These are phyloP conservation scores for Pagrus major DNA, from an alignment of 2,113 vertebrate species.

Conservation along the genomic window DNA sequence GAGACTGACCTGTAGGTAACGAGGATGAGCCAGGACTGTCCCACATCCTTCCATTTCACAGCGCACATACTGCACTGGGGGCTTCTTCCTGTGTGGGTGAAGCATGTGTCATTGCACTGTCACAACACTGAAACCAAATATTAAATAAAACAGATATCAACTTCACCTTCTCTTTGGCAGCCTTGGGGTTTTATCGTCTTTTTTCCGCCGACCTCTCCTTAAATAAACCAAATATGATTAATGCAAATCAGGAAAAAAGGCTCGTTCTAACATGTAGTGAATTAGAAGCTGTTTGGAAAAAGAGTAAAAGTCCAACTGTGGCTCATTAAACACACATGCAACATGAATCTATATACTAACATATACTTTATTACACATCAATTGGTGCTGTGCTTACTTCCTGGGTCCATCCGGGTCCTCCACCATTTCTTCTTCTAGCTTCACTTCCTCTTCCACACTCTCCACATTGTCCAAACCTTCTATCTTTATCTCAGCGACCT, in stretches of 20 bases:
- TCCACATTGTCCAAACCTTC: conserved; percentile 76
- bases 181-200: conserved; percentile 97
- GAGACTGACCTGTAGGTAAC: conserved; percentile 92
- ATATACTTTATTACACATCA: background rate
- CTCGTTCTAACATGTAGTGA: background rate
- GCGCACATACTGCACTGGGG: conserved; percentile 97
- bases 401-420: conserved; percentile 93
- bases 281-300: background rate
- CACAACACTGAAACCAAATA: background rate
- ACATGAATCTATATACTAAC: background rate
- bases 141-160: background rate
- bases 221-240: conserved; percentile 2
- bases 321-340: background rate
- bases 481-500: conserved; percentile 81
- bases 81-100: conserved; percentile 91
- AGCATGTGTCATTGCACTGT: conserved; percentile 2
- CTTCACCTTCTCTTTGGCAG: conserved; percentile 94
- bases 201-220: conserved; percentile 95
- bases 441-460: conserved; percentile 88
- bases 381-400: conserved; percentile 85
- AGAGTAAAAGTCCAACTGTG: too few species aligned
- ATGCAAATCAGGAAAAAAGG: background rate
- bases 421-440: conserved; percentile 89
- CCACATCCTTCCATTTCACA: conserved; percentile 99
- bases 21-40: conserved; percentile 95